Conservation (phyloP, 1,140 invertebrate genomes). For the Drosophila elegans region DNA sequence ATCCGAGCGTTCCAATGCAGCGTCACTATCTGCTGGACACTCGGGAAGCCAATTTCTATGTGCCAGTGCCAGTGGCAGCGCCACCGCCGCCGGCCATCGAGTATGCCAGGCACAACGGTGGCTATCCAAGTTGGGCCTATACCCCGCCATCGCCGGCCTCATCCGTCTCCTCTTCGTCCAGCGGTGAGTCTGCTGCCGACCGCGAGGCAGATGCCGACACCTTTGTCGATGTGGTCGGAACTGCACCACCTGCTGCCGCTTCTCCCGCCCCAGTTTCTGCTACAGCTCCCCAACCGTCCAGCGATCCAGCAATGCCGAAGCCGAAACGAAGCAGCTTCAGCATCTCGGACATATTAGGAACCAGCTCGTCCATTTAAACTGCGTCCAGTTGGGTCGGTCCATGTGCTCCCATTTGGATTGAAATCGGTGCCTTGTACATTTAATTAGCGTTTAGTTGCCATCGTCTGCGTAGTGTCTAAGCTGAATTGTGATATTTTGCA, state of each 20-base stretch:
- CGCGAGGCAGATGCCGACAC: slow-evolving; percentile 55
- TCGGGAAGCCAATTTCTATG: slow-evolving; percentile 75
- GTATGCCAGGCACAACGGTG: slow-evolving; percentile 71
- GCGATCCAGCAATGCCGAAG: slow-evolving; percentile 37
- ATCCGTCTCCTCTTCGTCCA: slow-evolving; percentile 35
- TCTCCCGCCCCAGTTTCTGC: background rate
- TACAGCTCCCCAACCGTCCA: slow-evolving; percentile 11
- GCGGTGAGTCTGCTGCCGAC: slow-evolving; percentile 37
- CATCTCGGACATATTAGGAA: slow-evolving; percentile 78
- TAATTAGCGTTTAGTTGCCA: slow-evolving; percentile 79
- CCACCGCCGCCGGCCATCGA: slow-evolving; percentile 53
- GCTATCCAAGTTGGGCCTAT: slow-evolving; percentile 75
- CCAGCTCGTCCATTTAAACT: slow-evolving; percentile 55
- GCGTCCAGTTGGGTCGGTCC: background rate
- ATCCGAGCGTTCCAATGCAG: slow-evolving; percentile 28
- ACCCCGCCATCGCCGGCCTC: slow-evolving; percentile 71
- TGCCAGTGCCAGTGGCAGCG: slow-evolving; percentile 29
- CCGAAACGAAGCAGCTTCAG: slow-evolving; percentile 78
- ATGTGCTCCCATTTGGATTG: slow-evolving; percentile 63
- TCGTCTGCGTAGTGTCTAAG: slow-evolving; percentile 55
- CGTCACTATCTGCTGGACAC: slow-evolving; percentile 70
- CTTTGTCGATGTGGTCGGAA: slow-evolving; percentile 73
- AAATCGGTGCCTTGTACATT: slow-evolving; percentile 71
- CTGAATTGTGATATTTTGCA: slow-evolving; percentile 81
- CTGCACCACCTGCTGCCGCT: slow-evolving; percentile 9